Conservation (phyloP, 1,140 invertebrate species). For the Physella acuta region DNA sequence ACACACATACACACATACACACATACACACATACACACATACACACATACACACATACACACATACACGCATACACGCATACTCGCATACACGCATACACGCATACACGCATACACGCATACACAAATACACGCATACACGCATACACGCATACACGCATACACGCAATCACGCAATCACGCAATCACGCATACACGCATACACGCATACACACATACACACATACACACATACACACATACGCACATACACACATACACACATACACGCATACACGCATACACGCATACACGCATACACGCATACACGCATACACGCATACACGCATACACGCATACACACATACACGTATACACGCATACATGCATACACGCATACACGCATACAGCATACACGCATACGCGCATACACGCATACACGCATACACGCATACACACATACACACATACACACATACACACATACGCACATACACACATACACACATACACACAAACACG, state of each 20-base stretch:
- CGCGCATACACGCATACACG: constrained; percentile 4
- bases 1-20: too few relatives aligned
- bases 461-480: constrained; percentile 1
- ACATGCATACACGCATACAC: constrained; percentile 4
- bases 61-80: too few relatives aligned
- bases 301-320: background rate
- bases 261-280: constrained; percentile 1
- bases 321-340: background rate
- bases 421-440: constrained; percentile 5
- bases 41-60: too few relatives aligned
- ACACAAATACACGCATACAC: too few relatives aligned
- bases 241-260: background rate
- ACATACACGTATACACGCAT: constrained; percentile 8
- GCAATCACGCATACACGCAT: too few relatives aligned
- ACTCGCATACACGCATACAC: too few relatives aligned
- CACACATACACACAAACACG: too few relatives aligned
- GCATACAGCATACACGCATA: too few relatives aligned
- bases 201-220: background rate
- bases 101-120: too few relatives aligned
- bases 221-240: background rate
- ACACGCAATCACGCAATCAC: too few relatives aligned
- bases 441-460: constrained; percentile 10
- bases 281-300: too few relatives aligned
- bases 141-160: background rate
- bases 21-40: too few relatives aligned